Evolutionary conservation across 2,113 vertebrate genomes (phyloP).

Genomic region (Heteronetta atricapilla): DNA sequence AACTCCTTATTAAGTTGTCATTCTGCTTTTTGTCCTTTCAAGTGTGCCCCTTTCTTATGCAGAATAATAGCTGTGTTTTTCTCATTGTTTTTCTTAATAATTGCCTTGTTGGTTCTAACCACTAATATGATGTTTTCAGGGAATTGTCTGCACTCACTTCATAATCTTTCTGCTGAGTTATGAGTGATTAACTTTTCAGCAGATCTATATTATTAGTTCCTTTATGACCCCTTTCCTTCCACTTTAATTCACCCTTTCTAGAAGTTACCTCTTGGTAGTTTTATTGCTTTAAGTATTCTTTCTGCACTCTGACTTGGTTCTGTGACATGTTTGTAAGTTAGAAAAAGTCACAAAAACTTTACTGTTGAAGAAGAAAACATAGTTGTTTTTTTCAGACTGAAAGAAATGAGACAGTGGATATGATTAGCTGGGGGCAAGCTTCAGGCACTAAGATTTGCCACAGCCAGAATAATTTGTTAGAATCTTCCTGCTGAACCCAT

Average conservation of each 20-base stretch:
- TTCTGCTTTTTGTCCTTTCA: background rate
- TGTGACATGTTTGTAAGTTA: background rate
- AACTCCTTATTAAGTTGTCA: background rate
- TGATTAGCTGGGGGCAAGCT: background rate
- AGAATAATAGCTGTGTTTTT: background rate
- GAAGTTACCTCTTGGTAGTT: background rate
- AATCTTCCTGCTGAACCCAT: background rate
- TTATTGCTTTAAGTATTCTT: background rate
- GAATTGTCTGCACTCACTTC: background rate
- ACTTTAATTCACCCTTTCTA: background rate
- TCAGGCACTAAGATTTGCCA: background rate
- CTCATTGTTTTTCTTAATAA: background rate
- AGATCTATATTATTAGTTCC: background rate
- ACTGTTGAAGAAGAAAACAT: background rate
- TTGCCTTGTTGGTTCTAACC: background rate
- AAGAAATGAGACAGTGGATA: background rate
- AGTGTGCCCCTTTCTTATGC: fast-evolving
- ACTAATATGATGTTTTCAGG: background rate
- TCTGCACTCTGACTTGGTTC: background rate
- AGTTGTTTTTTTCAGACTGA: background rate
- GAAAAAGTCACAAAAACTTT: background rate
- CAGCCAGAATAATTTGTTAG: background rate
- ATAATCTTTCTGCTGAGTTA: background rate
- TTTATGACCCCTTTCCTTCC: background rate
- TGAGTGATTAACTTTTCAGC: background rate